phyloP scores from a whole-genome alignment of 2,113 vertebrate genomes.

The Oostethus manadensis region DNA sequence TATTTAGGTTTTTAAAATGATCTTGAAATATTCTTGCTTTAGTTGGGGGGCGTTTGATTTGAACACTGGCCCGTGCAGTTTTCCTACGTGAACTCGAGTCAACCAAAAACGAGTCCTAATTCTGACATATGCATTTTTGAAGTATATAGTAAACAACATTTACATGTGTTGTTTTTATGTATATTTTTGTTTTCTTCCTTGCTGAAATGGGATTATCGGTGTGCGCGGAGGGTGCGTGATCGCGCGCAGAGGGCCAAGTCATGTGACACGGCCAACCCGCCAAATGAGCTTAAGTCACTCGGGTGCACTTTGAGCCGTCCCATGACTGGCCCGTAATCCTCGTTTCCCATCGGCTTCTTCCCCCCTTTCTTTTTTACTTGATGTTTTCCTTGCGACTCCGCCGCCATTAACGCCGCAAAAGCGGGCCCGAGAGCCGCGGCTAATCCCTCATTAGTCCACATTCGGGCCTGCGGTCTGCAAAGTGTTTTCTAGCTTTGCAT shows the following conservation, averaged over 20 bases:
- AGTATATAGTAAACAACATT: no score
- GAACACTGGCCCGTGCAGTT: no score
- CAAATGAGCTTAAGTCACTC: slow-evolving; percentile 66
- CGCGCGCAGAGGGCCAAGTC: slow-evolving; percentile 48
- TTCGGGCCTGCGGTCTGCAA: slow-evolving; percentile 30
- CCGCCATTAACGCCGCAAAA: slow-evolving; percentile 35
- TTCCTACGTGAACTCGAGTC: no score
- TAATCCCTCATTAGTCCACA: slow-evolving; percentile 65
- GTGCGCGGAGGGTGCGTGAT: slow-evolving; percentile 52
- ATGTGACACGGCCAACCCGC: slow-evolving; percentile 69
- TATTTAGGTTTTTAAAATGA: no score
- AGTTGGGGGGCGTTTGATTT: no score
- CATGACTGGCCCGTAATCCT: slow-evolving; percentile 69
- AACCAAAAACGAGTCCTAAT: no score
- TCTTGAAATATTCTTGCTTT: no score
- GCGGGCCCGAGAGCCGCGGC: slow-evolving; percentile 27
- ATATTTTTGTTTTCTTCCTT: background rate
- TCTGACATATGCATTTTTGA: no score
- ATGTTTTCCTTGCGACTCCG: slow-evolving; percentile 47
- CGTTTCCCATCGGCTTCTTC: slow-evolving; percentile 31
- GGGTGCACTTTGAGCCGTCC: slow-evolving; percentile 52
- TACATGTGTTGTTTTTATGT: no score
- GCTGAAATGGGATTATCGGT: slow-evolving; percentile 40
- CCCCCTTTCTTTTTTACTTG: background rate
- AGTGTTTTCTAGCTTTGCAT: slow-evolving; percentile 46